These are phyloP conservation scores for Tragelaphus eurycerus DNA, from an alignment of 2,797 vertebrate species.

Conservation along the genomic window DNA sequence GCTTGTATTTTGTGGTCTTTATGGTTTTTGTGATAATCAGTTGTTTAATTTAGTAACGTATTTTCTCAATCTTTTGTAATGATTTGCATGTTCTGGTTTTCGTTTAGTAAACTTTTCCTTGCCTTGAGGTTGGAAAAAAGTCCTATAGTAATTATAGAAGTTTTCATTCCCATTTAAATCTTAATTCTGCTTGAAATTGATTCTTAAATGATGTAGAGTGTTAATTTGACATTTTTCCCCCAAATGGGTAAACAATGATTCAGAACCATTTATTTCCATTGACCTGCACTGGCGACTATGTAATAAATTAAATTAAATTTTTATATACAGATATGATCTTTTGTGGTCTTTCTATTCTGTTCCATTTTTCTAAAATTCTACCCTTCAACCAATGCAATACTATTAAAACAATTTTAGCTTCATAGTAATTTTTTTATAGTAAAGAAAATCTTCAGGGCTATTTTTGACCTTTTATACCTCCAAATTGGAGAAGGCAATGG, in stretches of 20 bases:
- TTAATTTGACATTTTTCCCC: neutral
- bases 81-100: neutral
- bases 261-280: neutral
- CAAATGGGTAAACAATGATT: neutral
- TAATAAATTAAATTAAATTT: constrained; percentile 3
- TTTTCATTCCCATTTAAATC: neutral
- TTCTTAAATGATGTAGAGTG: neutral
- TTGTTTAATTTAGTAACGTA: neutral
- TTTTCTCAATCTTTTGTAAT: neutral
- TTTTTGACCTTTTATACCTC: neutral
- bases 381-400: neutral
- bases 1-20: neutral
- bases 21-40: neutral
- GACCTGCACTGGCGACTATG: neutral
- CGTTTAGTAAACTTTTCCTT: neutral
- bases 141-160: neutral
- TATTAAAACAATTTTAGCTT: neutral
- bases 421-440: neutral
- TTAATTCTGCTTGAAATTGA: neutral
- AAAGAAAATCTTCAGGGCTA: neutral
- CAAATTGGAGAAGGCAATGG: neutral
- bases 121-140: neutral
- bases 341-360: neutral
- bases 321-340: neutral
- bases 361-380: neutral